Conservation (phyloP, 2,113 vertebrate species). For the Melanostigma gelatinosum region DNA sequence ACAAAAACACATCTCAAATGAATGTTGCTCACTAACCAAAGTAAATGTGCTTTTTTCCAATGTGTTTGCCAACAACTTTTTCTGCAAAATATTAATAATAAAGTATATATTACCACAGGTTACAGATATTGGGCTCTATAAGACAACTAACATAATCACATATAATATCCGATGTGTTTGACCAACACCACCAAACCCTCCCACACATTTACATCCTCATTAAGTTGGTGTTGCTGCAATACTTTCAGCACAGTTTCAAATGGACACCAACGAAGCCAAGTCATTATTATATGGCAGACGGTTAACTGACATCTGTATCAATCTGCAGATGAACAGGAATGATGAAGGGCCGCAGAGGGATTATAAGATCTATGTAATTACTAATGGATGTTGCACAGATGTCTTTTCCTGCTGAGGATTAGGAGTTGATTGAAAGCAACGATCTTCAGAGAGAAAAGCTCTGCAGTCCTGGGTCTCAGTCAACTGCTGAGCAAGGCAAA, state of each 20-base stretch:
- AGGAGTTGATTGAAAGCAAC: constrained; percentile 26
- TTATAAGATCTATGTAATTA: background rate
- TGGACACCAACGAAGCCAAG: background rate
- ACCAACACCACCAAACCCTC: background rate
- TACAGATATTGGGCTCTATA: background rate
- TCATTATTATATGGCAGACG: background rate
- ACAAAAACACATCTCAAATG: background rate
- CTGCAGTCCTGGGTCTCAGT: constrained; percentile 45
- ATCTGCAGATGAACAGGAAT: background rate
- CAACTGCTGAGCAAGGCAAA: constrained; percentile 62
- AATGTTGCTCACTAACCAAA: background rate
- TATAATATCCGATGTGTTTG: background rate
- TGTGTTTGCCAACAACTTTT: background rate
- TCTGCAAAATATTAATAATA: no score
- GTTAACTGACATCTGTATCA: background rate
- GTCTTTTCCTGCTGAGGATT: background rate
- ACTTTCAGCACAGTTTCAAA: background rate
- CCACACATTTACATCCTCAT: background rate
- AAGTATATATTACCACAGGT: no score
- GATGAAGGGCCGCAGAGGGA: background rate
- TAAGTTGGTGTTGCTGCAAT: background rate
- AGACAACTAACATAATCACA: background rate
- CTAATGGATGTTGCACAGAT: background rate
- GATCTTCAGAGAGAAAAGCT: constrained; percentile 34
- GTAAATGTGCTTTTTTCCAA: background rate